Conservation (phyloP, 2,888 invertebrate species). For the Nudaria mundana region DNA sequence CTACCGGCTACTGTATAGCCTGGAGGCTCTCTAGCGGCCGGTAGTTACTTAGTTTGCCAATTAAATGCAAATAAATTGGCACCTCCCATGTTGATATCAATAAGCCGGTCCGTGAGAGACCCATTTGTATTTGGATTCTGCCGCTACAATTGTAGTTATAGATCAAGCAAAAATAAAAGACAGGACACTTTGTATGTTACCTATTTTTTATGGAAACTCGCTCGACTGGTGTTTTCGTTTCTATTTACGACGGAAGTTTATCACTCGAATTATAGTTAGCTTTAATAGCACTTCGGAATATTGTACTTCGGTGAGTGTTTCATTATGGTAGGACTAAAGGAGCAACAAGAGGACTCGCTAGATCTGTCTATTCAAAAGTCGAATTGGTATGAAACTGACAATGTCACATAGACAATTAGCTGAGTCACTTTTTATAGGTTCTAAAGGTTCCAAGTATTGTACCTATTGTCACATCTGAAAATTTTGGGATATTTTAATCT, state of each 20-base stretch:
- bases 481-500: slow-evolving; percentile 16
- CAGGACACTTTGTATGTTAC: background rate
- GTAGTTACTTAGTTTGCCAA: slow-evolving; percentile 49
- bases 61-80: slow-evolving; percentile 60
- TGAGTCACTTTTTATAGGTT: too few species aligned
- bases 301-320: too few species aligned
- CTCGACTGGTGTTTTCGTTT: too few species aligned
- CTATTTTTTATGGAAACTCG: background rate
- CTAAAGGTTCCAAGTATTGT: too few species aligned
- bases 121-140: slow-evolving; percentile 55
- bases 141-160: slow-evolving; percentile 37
- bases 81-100: slow-evolving; percentile 64
- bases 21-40: slow-evolving; percentile 13
- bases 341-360: too few species aligned
- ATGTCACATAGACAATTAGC: too few species aligned
- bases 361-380: too few species aligned
- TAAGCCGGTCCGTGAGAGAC: slow-evolving; percentile 51
- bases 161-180: slow-evolving; percentile 21
- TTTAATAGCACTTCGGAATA: too few species aligned
- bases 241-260: too few species aligned
- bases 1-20: slow-evolving; percentile 13
- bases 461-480: slow-evolving; percentile 19
- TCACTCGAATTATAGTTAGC: too few species aligned
- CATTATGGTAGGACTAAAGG: too few species aligned
- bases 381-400: too few species aligned